Base-by-base conservation (phyloP, 2,888 invertebrate species). In the Rotaria macrura region DNA sequence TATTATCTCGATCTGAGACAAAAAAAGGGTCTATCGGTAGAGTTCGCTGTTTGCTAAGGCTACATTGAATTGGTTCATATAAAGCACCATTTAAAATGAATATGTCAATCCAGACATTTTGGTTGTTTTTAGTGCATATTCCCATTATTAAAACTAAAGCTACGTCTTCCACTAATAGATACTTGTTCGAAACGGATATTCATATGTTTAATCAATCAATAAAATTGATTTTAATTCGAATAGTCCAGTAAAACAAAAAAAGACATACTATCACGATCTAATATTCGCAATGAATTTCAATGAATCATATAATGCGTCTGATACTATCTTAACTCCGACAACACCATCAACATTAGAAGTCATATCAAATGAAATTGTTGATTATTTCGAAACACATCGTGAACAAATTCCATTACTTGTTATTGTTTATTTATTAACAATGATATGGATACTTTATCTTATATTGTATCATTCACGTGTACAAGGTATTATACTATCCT, bases 391-490 rank as follows among this genome's bases (percentile, higher is more conserved):
- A 43, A 40, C 40, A 79, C 79, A 79, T 79, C 40, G 43, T 43
- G 79, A 79, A 79, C 79, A 79, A 43, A 43, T 79, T 43, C 79
- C 79, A 43, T 43, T 79, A 43, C 43, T 79, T 14, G 43, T 79
- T 79, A 79, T 43, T 43, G 79, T 79, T 43, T 79, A 79, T 79
- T 43, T 79, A 23, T 79, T 79, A 43, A 43, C 43, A 25, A 79
- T 79, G 10, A 79, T 79, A 43, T 79, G 79, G 79, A 79, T 79
- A 25, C 9, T 79, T 5, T 79, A 79, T 79, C 20, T 79, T 9
- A 79, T 79, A 25, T n/a, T 79, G n/a, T 79, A 79, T 79, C 79
- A 79, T 79, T 79, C 79, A 43, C 79, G 79, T 43, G 14, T 79
- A 12, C 79, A 79, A 43, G 79, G 79, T 3, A 79, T 79, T 17